A percentile compares a stretch with the other conserved stretches of the same genome.
phyloP scores from a whole-genome alignment of 2,113 vertebrate species.

The Xiphorhynchus elegans region DNA sequence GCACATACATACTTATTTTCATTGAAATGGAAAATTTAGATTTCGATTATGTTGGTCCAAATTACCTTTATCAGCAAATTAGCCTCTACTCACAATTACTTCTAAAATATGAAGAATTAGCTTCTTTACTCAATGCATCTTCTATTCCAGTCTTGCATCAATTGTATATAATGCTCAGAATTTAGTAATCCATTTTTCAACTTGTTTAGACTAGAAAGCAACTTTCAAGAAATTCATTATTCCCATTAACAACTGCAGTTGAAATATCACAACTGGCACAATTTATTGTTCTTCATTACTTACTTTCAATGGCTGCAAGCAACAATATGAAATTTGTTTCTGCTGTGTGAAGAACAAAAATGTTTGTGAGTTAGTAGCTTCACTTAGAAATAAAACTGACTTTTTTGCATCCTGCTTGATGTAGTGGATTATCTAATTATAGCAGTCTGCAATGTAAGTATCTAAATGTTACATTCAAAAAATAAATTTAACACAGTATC shows the following conservation, averaged over 20 bases:
- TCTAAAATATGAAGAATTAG: conserved; percentile 54
- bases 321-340: neutral
- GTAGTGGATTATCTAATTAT: neutral
- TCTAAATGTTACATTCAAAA: neutral
- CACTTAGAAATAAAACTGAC: neutral
- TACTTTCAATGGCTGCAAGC: neutral
- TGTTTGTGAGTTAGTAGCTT: neutral
- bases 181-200: conserved; percentile 54
- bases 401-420: neutral
- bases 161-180: conserved; percentile 3
- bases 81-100: conserved; percentile 62
- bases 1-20: conserved; percentile 44
- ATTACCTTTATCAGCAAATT: conserved; percentile 74
- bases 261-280: neutral
- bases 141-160: conserved; percentile 25
- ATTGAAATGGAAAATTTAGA: conserved; percentile 71
- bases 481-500: neutral
- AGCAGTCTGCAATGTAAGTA: neutral
- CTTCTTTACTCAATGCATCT: conserved; percentile 18
- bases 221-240: neutral
- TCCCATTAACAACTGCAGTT: neutral
- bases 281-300: neutral
- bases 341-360: neutral
- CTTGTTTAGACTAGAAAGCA: neutral
- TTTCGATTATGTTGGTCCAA: conserved; percentile 66